Conservation (phyloP, 2,888 invertebrate genomes). For the Antitype chi region DNA sequence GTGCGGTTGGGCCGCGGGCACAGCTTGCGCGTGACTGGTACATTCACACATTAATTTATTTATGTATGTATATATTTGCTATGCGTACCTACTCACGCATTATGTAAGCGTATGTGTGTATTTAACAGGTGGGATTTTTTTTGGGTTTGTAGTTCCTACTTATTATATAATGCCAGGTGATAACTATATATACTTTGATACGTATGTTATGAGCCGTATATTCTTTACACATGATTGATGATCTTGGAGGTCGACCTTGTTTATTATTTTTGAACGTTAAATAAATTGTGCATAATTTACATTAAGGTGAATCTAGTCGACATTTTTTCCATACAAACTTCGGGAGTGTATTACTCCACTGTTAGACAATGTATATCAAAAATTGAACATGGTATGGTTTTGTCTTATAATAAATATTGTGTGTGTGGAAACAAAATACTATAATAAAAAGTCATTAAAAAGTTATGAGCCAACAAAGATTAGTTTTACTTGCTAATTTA, state of each 20-base stretch:
- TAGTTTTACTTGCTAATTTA: too few relatives aligned
- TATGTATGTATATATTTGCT: conserved; percentile 58
- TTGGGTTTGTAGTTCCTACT: neutral
- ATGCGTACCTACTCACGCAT: conserved; percentile 73
- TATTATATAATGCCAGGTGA: neutral
- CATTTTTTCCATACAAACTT: too few relatives aligned
- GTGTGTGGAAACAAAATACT: too few relatives aligned
- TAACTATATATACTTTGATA: too few relatives aligned
- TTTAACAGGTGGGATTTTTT: conserved; percentile 37
- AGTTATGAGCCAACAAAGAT: too few relatives aligned
- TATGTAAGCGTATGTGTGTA: conserved; percentile 49
- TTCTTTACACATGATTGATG: neutral
- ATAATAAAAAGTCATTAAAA: too few relatives aligned
- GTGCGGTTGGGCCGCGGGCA: conserved; percentile 58
- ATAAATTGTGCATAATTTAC: neutral
- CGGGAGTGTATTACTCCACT: too few relatives aligned
- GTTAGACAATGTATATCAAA: too few relatives aligned
- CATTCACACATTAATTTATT: conserved; percentile 72
- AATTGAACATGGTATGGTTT: too few relatives aligned
- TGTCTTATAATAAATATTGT: too few relatives aligned
- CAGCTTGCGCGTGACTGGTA: conserved; percentile 73
- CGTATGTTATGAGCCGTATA: neutral
- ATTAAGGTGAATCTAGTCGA: neutral
- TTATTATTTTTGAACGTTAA: neutral
- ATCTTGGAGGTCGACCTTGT: neutral